Evolutionary conservation across 1,140 invertebrate species (phyloP).

Genomic region (Macrotrachela quadricornifera): DNA sequence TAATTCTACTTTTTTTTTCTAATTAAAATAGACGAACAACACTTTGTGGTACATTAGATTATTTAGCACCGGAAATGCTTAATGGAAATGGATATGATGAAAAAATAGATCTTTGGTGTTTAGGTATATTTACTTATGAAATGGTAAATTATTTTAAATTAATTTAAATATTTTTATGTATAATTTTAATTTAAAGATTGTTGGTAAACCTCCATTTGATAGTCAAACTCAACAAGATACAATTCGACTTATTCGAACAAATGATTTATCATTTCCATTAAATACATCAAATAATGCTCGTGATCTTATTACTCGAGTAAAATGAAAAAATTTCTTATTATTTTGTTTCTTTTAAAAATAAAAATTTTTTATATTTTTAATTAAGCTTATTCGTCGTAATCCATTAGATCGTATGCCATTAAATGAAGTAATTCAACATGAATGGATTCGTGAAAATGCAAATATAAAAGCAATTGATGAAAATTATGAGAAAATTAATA

Average conservation of each 20-base stretch:
- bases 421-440: slow-evolving; percentile 3
- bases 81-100: slow-evolving; percentile 64
- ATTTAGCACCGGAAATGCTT: slow-evolving; percentile 91
- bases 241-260: slow-evolving; percentile 46
- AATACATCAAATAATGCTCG: background rate
- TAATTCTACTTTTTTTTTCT: too few relatives aligned
- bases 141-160: slow-evolving; percentile 48
- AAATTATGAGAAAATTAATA: too few relatives aligned
- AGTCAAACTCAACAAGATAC: slow-evolving; percentile 51
- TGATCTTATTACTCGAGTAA: slow-evolving; percentile 1
- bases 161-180: background rate
- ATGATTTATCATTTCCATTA: slow-evolving; percentile 1
- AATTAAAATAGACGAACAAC: slow-evolving; percentile 48
- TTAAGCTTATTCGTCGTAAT: slow-evolving; percentile 1
- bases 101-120: slow-evolving; percentile 76
- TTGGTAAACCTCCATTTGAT: slow-evolving; percentile 74
- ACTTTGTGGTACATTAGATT: slow-evolving; percentile 79
- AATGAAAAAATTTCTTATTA: background rate
- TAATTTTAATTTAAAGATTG: slow-evolving; percentile 13
- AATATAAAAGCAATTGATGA: background rate
- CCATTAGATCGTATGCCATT: slow-evolving; percentile 3
- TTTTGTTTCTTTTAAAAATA: too few relatives aligned
- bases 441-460: slow-evolving; percentile 5
- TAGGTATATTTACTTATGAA: slow-evolving; percentile 75
- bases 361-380: background rate